Evolutionary conservation across 2,797 vertebrate species (phyloP), one percentile per base, ranked within the genome.

Genomic region (Tiaroga cobitis): DNA sequence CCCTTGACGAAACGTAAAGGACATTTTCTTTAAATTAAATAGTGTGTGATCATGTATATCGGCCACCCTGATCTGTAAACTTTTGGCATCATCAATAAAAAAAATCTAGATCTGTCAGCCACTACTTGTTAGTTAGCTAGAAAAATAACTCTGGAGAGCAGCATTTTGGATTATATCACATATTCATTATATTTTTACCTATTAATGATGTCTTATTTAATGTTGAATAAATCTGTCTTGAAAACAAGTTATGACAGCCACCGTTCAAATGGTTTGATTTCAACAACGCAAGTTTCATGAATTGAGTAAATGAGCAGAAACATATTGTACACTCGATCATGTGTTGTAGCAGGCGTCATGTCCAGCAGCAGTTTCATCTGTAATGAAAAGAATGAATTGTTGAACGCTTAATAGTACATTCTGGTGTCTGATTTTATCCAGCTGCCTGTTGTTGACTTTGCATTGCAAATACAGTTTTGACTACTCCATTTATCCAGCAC

Each of bases 381-480:
- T 16, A 49, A 8, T 68, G 7, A 51, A 65, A 34, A 18, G 7
- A 80, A 80, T 16, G 3, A 24, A 51, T 68, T 13, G 21, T 8
- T 43, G n/a, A 29, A 43, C 1, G 11, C 46, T 67, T 32, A 49
- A 4, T 32, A 46, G 39, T 19, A 16, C 41, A 34, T 46, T 65
- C 43, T 21, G 37, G n/a, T 43, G 41, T 65, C n/a, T 13, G 26
- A 46, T 65, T 13, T 59, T n/a, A 77, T 77, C 16, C 59, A 34
- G 26, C 18, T 34, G 41, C 2, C 18, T 24, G 18, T 19, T 49
- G 34, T 19, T 67, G 49, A 3, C 39, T 80, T 80, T 80, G 59
- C 61, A 80, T 67, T 67, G 61, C 77, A 80, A 80, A 80, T 80
- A 34, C 41, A 67, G 13, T 32, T 80, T 63, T 46, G 19, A 67